These are phyloP conservation scores for Nebria salina DNA, from an alignment of 2,888 invertebrate genomes.

Conservation along the genomic window DNA sequence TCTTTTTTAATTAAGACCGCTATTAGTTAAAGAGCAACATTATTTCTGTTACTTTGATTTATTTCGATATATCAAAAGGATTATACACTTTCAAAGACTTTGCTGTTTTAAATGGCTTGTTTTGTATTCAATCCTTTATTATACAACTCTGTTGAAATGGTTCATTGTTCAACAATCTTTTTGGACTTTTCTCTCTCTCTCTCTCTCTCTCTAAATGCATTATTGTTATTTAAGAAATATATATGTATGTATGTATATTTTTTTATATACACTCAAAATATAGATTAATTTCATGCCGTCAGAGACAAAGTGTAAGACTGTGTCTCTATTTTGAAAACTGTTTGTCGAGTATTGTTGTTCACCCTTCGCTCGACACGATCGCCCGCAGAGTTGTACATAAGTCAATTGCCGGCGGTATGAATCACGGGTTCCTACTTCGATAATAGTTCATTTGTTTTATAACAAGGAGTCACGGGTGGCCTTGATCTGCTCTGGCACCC, in stretches of 20 bases:
- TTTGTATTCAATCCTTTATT: background rate
- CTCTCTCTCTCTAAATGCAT: too few species aligned
- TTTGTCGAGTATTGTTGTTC: constrained; percentile 5
- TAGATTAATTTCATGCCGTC: too few species aligned
- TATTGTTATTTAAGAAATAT: too few species aligned
- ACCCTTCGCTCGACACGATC: background rate
- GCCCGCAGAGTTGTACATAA: constrained; percentile 6
- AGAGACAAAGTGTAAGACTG: too few species aligned
- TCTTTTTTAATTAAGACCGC: constrained; percentile 36
- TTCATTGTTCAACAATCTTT: background rate
- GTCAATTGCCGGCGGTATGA: constrained; percentile 4
- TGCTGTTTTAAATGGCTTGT: background rate
- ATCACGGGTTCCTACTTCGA: constrained; percentile 2
- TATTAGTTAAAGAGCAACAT: constrained; percentile 41
- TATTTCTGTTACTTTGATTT: constrained; percentile 14
- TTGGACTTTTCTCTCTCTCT: too few species aligned
- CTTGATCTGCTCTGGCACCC: constrained; percentile 3
- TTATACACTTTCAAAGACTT: background rate
- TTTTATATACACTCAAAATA: too few species aligned
- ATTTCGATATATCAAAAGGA: background rate
- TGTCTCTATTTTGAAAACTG: background rate
- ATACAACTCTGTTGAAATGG: background rate
- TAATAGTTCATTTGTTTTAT: constrained; percentile 21
- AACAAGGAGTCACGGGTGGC: constrained; percentile 19
- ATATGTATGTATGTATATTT: too few species aligned